Base-by-base conservation (phyloP, 2,888 invertebrate genomes). In the Leucophora obtusa region DNA sequence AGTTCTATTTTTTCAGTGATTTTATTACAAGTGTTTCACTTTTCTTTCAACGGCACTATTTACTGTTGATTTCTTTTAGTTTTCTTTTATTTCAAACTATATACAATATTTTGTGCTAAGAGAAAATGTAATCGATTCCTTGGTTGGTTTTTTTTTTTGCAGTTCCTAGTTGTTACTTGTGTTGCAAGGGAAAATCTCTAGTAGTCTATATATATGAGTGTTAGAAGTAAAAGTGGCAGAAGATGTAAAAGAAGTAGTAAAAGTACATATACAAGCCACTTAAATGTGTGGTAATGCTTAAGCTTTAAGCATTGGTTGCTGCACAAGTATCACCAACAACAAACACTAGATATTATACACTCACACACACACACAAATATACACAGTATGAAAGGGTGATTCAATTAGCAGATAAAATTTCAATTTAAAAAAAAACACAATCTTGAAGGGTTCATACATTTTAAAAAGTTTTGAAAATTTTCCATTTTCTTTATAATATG, bases 261-360 rank as follows among this genome's bases (percentile, higher is more conserved):
- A 28, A 28, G 28, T 6, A 28, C 28, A 28, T 28, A 56, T 72
- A 78, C 66, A 66, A 72, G 81, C 77, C 81, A 81, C 81, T 81
- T 81, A 77, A 81, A 81, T 81, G 77, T 81, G 81, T 74, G 81
- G 81, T 77, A 77, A 81, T 76, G 72, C 53, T 80, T 58, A 58
- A 76, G 75, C 75, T 80, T 80, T 76, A 75, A 81, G 81, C 81
- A 73, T 77, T 74, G 77, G 81, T 81, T 77, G 73, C 73, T 77
- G 73, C 73, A 70, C 51, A 77, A 81, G 77, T 73, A 74, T 73
- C 53, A 74, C 50, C 60, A 62, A 50, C 62, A 69, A 35, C 66
- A 62, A 72, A 62, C 28, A 63, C 56, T 51, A 38, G 18, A 60
- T 15, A 10, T 11, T 4, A 59, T 17, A 35, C 9, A 21, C 7